phyloP scores from a whole-genome alignment of 2,797 vertebrate genomes.

The Notoglanidium macrostoma region DNA sequence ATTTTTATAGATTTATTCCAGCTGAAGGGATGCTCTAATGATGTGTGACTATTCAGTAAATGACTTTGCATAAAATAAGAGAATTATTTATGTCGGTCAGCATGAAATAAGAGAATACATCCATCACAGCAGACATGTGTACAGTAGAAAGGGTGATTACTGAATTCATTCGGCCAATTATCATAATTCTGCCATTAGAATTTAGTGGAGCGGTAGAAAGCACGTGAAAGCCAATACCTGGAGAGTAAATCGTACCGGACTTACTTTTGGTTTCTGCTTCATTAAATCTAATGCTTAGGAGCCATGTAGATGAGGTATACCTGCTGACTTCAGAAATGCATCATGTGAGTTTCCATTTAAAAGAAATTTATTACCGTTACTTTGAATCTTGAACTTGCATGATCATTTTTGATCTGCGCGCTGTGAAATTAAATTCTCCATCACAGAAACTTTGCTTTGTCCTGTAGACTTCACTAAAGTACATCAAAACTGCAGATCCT shows the following conservation, averaged over 20 bases:
- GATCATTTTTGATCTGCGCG: not conserved
- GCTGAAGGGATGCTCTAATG: constrained; percentile 2
- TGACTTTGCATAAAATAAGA: not conserved
- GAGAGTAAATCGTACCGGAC: constrained; percentile 10
- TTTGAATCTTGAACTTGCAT: not conserved
- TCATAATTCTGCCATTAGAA: constrained; percentile 45
- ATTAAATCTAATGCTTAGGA: constrained; percentile 32
- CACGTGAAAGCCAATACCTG: constrained; percentile 21
- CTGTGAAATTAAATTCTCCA: not conserved
- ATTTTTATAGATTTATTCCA: constrained; percentile 22
- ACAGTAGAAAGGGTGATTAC: constrained; percentile 12
- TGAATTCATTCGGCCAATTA: constrained; percentile 32
- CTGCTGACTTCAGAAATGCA: constrained; percentile 37
- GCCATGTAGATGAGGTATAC: constrained; percentile 10
- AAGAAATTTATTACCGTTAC: constrained; percentile 17
- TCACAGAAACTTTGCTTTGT: not conserved
- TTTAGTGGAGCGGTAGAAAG: constrained; percentile 39
- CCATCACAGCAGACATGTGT: not conserved
- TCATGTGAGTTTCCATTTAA: constrained; percentile 43
- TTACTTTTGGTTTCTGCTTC: constrained; percentile 33
- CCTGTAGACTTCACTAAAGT: not conserved
- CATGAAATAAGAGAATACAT: not conserved
- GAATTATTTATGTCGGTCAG: not conserved
- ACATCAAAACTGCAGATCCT: not conserved
- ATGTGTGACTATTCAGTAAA: not conserved